Base-by-base conservation (phyloP, 2,797 vertebrate genomes). In the Anas georgica region DNA sequence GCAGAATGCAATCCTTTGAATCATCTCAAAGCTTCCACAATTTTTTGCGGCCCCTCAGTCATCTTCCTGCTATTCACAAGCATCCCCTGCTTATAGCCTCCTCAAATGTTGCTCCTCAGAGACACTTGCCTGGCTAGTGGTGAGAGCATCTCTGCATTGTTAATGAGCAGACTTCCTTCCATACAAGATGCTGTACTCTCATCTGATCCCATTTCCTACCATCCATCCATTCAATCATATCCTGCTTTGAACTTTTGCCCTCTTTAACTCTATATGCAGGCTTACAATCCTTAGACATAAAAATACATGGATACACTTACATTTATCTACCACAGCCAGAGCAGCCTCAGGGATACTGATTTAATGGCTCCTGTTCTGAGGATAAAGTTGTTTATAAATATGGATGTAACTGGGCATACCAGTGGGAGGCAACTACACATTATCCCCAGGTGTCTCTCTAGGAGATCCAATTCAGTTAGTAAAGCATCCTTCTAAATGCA, bases 361-460 rank as follows among this genome's bases (percentile, higher is more conserved):
- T 97, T 97, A 96, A 97, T 37, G n/a, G 95, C 83, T 97, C 88
- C 89, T 81, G 88, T 95, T 94, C 88, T 50, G 25, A 95, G 73
- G 86, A 97, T 96, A 95, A 97, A 97, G 93, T 96, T 96, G 95
- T 98, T 97, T 97, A 97, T 97, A 98, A 98, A 98, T 98, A 98
- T 96, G 96, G 96, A 97, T 97, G 88, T 91, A 96, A 92, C 91
- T 87, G 82, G 85, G 78, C 84, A 82, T 79, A 94, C 93, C 76
- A 69, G 83, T 94, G 82, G 76, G 86, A 96, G 62, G 63, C 90
- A 87, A 82, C 91, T 93, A 85, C 66, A 76, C 37, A 88, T 78
- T 94, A 92, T 93, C 88, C 95, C 87, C 97, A 93, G 87, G 92
- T 96, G 83, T 88, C 93, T 95, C 83, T 86, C 88, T 86, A 88